These are phyloP conservation scores for Altica lythri DNA, from an alignment of 2,888 invertebrate genomes.

Conservation along the genomic window DNA sequence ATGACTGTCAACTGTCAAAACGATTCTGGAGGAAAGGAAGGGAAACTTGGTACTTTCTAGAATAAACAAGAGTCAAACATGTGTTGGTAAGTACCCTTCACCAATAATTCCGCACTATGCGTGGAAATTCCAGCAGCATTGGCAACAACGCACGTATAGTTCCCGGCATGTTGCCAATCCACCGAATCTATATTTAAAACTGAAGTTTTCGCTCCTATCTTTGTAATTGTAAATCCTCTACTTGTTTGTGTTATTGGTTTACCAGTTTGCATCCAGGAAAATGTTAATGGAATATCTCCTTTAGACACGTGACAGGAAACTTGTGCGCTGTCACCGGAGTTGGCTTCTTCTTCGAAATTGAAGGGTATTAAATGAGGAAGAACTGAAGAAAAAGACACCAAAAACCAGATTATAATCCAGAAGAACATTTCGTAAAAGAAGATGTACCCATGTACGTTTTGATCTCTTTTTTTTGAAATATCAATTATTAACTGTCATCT, in stretches of 20 bases:
- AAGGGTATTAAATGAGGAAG: slow-evolving; percentile 71
- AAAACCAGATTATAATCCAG: slow-evolving; percentile 14
- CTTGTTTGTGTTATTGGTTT: slow-evolving; percentile 62
- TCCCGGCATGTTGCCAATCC: slow-evolving; percentile 72
- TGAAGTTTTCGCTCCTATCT: slow-evolving; percentile 67
- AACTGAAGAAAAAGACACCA: slow-evolving; percentile 53
- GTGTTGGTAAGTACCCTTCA: slow-evolving; percentile 33
- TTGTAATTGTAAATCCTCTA: too few species aligned
- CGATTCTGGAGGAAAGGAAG: too few species aligned
- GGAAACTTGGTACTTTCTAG: too few species aligned
- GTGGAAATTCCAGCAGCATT: slow-evolving; percentile 58
- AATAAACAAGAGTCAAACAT: background rate
- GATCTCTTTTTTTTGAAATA: too few species aligned
- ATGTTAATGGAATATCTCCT: slow-evolving; percentile 73
- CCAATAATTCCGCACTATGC: slow-evolving; percentile 60
- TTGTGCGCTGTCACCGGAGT: slow-evolving; percentile 70
- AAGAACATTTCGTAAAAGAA: background rate
- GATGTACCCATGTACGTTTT: too few species aligned
- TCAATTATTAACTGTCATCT: too few species aligned
- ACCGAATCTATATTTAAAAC: slow-evolving; percentile 71
- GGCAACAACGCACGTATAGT: slow-evolving; percentile 75
- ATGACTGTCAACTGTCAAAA: too few species aligned
- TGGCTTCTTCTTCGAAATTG: slow-evolving; percentile 67
- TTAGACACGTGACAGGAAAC: slow-evolving; percentile 60
- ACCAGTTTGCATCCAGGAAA: slow-evolving; percentile 75